These are phyloP conservation scores for Andinoacara biseriatus DNA, from an alignment of 2,113 vertebrate species.

Conservation along the genomic window DNA sequence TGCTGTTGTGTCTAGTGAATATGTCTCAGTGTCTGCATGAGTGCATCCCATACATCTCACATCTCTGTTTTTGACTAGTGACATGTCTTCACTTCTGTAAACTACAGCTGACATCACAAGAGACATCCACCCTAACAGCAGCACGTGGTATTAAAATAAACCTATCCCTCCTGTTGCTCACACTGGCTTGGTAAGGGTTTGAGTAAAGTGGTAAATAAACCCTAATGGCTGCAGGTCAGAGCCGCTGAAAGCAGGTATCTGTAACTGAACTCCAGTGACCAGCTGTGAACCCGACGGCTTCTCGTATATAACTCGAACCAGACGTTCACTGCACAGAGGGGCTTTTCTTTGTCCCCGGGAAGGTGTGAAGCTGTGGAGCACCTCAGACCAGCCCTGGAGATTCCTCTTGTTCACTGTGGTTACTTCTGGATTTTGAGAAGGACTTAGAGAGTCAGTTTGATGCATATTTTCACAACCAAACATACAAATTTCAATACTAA, in stretches of 20 bases:
- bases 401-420: background rate
- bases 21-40: background rate
- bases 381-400: background rate
- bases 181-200: background rate
- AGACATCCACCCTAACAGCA: background rate
- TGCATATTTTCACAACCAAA: background rate
- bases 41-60: too few relatives aligned
- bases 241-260: slow-evolving; percentile 9
- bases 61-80: background rate
- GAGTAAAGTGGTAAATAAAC: background rate
- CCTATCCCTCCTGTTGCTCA: background rate
- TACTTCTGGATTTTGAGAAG: background rate
- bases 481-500: background rate
- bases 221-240: background rate
- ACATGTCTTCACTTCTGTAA: background rate
- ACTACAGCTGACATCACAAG: background rate
- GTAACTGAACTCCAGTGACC: slow-evolving; percentile 35
- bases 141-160: background rate
- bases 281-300: background rate
- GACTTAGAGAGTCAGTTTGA: background rate
- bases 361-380: slow-evolving; percentile 15
- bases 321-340: slow-evolving; percentile 8
- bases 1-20: background rate
- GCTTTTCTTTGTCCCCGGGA: slow-evolving; percentile 23
- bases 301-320: slow-evolving; percentile 46